Evolutionary conservation across 2,888 invertebrate species (phyloP).

Genomic region (Steromphala cineraria): DNA sequence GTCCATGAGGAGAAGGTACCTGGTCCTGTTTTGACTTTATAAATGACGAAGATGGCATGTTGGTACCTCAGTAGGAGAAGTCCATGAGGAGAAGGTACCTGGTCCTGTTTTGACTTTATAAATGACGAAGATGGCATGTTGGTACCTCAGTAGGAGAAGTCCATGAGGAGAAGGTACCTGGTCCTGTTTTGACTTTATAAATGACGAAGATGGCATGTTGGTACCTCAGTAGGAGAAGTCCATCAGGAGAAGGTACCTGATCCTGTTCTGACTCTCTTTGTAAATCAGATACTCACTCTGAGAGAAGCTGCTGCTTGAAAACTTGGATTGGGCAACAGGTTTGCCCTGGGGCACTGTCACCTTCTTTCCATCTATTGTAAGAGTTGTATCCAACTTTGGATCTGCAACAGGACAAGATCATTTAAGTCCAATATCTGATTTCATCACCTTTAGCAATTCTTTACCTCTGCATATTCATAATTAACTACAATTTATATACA

Average conservation of each 20-base stretch:
- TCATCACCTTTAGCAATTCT: neutral
- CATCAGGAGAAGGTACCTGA: slow-evolving; percentile 71
- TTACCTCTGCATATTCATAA: neutral
- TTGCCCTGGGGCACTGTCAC: slow-evolving; percentile 74
- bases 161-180: neutral
- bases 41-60: slow-evolving; percentile 53
- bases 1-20: slow-evolving; percentile 64
- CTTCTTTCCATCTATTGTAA: slow-evolving; percentile 69
- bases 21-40: slow-evolving; percentile 72
- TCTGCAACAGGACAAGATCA: slow-evolving; percentile 56
- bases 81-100: neutral
- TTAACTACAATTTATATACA: no score
- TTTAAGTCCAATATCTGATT: no score
- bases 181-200: neutral
- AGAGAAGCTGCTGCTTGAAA: slow-evolving; percentile 58
- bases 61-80: neutral
- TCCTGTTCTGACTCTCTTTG: slow-evolving; percentile 73
- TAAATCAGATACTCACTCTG: slow-evolving; percentile 76
- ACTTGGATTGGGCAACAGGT: slow-evolving; percentile 51
- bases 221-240: slow-evolving; percentile 42
- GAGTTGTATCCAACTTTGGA: slow-evolving; percentile 60
- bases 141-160: neutral
- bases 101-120: neutral
- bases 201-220: neutral
- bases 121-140: neutral